Evolutionary conservation across 2,113 vertebrate genomes (phyloP), one percentile per base, ranked within the genome.

Genomic region (Stercorarius parasiticus): DNA sequence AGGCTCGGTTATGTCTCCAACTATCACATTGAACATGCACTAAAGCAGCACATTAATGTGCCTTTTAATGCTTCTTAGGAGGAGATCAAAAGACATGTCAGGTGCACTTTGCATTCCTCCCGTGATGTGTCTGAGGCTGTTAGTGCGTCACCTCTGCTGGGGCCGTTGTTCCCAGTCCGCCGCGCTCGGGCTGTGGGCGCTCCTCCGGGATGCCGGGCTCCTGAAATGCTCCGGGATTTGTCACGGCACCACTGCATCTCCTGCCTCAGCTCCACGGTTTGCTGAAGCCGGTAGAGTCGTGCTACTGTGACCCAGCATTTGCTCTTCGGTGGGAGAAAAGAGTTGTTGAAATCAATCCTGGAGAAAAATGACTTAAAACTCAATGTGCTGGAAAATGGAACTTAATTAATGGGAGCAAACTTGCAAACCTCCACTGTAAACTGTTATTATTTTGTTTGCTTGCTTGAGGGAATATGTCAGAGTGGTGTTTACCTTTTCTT

Each of bases 21-120:
- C 88, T 81, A 89, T 78, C 77, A 85, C 89, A 49, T 2, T 95
- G 84, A 94, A 82, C 64, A 84, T 0, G 13, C 58, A 91, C 81
- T 70, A 84, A 90, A 93, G 88, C 93, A 85, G 73, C 92, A 80
- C 87, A 36, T 93, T 87, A 90, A 86, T 88, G 80, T 91, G 73
- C 80, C 94, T 95, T 90, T 92, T 94, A 81, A 27, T 88, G 80
- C 80, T 97, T 93, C 94, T 93, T 90, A 50, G 76, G 90, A 96
- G 84, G 76, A 93, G 94, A 97, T 97, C 93, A 97, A 97, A 97
- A 96, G 96, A 97, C 62, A 43, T 94, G 97, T 97, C 95, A 96
- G 95, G 95, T 97, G 95, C 95, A 93, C 94, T 97, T 97, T 97
- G 10, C 69, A 90, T 77, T 93, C 95, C 77, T 96, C 42, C 83